Percentiles rank a stretch among this genome's conserved stretches.
Conservation (phyloP, 2,797 vertebrate species). For the Artibeus lituratus region DNA sequence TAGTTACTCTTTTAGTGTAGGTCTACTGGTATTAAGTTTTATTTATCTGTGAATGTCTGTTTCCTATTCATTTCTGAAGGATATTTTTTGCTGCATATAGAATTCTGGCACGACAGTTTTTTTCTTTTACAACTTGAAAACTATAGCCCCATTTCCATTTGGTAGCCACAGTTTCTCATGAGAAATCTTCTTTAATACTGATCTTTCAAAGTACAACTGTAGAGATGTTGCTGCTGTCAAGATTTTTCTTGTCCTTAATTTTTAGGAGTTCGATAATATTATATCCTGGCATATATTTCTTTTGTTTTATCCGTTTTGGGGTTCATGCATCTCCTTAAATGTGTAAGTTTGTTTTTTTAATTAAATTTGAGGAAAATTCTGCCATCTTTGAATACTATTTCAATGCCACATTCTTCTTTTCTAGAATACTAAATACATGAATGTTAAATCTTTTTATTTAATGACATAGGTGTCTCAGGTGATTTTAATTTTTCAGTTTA, state of each 20-base stretch:
- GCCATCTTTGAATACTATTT: not conserved
- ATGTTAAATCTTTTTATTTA: not conserved
- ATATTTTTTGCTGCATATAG: not conserved
- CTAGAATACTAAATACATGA: not conserved
- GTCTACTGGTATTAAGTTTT: not conserved
- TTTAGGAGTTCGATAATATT: not conserved
- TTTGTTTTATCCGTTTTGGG: not conserved
- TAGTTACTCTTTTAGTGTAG: not conserved
- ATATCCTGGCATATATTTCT: not conserved
- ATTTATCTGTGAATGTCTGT: conserved; percentile 2
- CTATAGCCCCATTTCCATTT: not conserved
- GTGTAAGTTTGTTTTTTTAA: not conserved
- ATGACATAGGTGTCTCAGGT: not conserved
- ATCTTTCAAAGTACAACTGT: not conserved
- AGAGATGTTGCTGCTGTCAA: not conserved
- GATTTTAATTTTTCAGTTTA: not conserved
- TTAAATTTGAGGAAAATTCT: not conserved
- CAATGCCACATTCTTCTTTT: not conserved
- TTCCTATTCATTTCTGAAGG: conserved; percentile 20
- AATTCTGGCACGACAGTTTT: not conserved
- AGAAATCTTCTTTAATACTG: not conserved
- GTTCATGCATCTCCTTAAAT: not conserved
- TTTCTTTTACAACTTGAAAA: conserved; percentile 35
- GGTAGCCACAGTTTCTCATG: not conserved
- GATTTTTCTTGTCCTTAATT: not conserved